Base-by-base conservation (phyloP, 2,888 invertebrate genomes). In the Catocala sponsa region DNA sequence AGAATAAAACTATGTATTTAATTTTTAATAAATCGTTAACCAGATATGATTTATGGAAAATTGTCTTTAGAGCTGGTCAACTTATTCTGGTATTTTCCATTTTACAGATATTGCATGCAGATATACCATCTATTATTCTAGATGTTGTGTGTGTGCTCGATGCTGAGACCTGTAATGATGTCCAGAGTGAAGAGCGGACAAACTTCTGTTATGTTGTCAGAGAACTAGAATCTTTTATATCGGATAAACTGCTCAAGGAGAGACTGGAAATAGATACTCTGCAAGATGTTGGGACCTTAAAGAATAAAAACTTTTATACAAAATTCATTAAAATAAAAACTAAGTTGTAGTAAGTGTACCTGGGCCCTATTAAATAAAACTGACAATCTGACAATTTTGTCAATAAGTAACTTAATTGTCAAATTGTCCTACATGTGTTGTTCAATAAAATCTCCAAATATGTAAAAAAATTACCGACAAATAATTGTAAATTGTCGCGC, bases 291-390 rank as follows among this genome's bases (percentile, higher is more conserved):
- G 98, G 98, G 32, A 97, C 98, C 70, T 95, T 99, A 54, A 97
- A 97, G 82, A 98, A 98, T 85, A 97, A 97, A 86, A 97, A 96
- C 76, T 98, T 98, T 92, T 98, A 98, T 89, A 98, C 98, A 50
- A 99, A 98, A 89, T 99, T 99, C 90, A 99, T 99, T 81, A 99
- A 99, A 96, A 97, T 98, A 63, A 99, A 99, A 95, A 99, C 99
- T 53, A 98, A 99, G 92, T 95, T 99, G 84, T 99, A 99, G 99
- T 99, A 96, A 97, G 98, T 97, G 91, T 58, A 25, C 25, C 25
- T n/a, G n/a, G n/a, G n/a, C n/a, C n/a, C n/a, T n/a, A n/a, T n/a
- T n/a, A n/a, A n/a, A n/a, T n/a, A n/a, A n/a, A n/a, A n/a, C n/a
- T n/a, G n/a, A n/a, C n/a, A n/a, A n/a, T n/a, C n/a, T n/a, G n/a